Evolutionary conservation across 1,140 invertebrate species (phyloP).

Genomic region (Camponotus floridanus): DNA sequence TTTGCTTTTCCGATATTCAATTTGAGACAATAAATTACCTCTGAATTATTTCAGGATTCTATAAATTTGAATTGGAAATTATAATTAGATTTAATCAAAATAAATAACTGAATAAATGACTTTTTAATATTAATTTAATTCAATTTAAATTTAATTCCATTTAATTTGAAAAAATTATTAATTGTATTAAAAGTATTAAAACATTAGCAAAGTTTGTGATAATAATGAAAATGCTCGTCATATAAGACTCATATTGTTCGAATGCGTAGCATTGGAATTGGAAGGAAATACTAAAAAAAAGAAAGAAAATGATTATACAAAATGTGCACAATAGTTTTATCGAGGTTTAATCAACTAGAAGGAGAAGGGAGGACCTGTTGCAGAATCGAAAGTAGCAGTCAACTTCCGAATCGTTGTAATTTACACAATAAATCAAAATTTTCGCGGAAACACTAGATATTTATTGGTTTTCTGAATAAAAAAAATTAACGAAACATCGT

Average conservation of each 20-base stretch:
- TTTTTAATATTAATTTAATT: neutral
- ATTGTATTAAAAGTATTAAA: too few relatives aligned
- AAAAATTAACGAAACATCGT: neutral
- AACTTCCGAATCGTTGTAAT: slow-evolving; percentile 10
- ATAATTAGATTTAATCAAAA: neutral
- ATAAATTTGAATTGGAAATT: neutral
- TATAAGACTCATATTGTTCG: neutral
- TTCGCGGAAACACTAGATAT: neutral
- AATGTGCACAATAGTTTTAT: slow-evolving; percentile 20
- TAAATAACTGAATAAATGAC: too few relatives aligned
- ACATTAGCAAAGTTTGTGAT: neutral
- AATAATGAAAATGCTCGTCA: neutral
- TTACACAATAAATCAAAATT: slow-evolving; percentile 10
- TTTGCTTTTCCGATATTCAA: neutral
- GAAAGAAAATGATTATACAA: slow-evolving; percentile 10
- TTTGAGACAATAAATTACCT: neutral
- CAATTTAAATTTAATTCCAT: neutral
- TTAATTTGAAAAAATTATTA: neutral
- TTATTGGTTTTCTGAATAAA: neutral
- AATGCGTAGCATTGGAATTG: neutral
- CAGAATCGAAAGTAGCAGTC: slow-evolving; percentile 33
- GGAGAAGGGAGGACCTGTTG: slow-evolving; percentile 34
- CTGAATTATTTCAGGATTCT: neutral
- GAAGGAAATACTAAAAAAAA: slow-evolving; percentile 9
- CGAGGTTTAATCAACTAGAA: slow-evolving; percentile 19